Conservation (phyloP, 1,140 invertebrate genomes). For the Eriocheir sinensis region DNA sequence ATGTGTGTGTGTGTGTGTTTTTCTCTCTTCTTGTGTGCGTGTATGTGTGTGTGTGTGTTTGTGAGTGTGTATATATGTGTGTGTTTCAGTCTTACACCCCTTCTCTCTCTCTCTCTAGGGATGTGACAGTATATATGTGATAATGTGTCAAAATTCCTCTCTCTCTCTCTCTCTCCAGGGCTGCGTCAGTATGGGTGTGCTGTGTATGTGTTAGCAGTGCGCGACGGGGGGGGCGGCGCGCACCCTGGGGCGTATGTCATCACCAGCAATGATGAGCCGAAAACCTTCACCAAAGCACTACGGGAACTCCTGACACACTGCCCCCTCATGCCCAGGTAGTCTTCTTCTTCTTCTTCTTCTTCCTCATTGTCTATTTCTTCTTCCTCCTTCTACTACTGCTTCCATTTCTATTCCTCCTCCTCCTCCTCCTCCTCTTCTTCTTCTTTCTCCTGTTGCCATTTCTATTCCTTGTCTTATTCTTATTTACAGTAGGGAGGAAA, state of each 20-base stretch:
- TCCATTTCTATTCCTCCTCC: no score
- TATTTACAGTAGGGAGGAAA: no score
- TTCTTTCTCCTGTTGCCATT: no score
- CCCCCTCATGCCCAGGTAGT: slow-evolving; percentile 41
- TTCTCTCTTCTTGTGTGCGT: no score
- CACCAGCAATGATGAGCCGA: slow-evolving; percentile 45
- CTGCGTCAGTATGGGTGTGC: slow-evolving; percentile 59
- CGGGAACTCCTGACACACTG: slow-evolving; percentile 40
- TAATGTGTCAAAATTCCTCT: no score
- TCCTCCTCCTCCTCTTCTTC: no score
- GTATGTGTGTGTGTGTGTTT: background rate
- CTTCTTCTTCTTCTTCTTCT: no score
- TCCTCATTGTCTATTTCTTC: no score
- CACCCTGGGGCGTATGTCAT: slow-evolving; percentile 46
- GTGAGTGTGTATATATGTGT: background rate
- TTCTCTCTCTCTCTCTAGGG: slow-evolving; percentile 36
- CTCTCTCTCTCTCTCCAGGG: slow-evolving; percentile 14
- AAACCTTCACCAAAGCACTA: slow-evolving; percentile 40
- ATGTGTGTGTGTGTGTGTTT: background rate
- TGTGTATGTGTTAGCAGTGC: slow-evolving; percentile 58
- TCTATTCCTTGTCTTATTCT: no score
- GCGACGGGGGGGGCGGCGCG: background rate
- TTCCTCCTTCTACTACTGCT: no score
- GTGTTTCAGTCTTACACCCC: background rate
- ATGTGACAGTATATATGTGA: slow-evolving; percentile 52